Base-by-base conservation (phyloP, 2,888 invertebrate species). In the Drosophila emarginata region DNA sequence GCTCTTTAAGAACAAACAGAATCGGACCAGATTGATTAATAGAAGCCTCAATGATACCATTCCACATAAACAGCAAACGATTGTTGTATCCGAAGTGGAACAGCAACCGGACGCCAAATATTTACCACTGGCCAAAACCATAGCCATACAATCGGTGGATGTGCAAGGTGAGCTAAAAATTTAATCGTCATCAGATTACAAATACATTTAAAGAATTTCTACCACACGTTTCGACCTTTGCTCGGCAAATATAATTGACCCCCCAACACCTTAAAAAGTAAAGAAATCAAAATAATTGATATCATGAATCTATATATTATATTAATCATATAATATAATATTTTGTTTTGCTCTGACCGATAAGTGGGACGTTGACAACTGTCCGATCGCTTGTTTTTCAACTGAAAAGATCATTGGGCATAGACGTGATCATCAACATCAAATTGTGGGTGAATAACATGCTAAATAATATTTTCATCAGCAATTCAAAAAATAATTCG, bases 81-180 rank as follows among this genome's bases (percentile, higher is more conserved):
- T 96, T 87, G 94, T 96, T 23, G 94, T 96, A 56, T 95, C 96
- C 0, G 96, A 96, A 89, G 94, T 96, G 12, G 95, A 95, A 7
- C 95, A 95, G 51, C 95, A 96, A 94, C 94, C 91, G 84, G 92
- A 63, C 93, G 93, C 78, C 78, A 94, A 94, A 87, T 95, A 95
- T 91, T 94, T 95, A 87, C 95, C 95, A 87, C 95, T 96, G 91
- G 95, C 95, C n/a, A 95, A 95, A 78, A 95, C 96, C 0, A 95
- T 96, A 71, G 96, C 96, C 21, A 96, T 96, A 78, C 94, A 95
- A 88, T 95, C 96, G 90, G 95, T 96, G n/a, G 94, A 94, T 79
- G 93, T 94, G 37, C 93, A 93, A 88, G 94, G 95, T 95, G 90
- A 89, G 88, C 67, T 23, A 15, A 61, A 54, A 36, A 59, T 56